Conservation (phyloP, 2,113 vertebrate genomes). For the Puma concolor region DNA sequence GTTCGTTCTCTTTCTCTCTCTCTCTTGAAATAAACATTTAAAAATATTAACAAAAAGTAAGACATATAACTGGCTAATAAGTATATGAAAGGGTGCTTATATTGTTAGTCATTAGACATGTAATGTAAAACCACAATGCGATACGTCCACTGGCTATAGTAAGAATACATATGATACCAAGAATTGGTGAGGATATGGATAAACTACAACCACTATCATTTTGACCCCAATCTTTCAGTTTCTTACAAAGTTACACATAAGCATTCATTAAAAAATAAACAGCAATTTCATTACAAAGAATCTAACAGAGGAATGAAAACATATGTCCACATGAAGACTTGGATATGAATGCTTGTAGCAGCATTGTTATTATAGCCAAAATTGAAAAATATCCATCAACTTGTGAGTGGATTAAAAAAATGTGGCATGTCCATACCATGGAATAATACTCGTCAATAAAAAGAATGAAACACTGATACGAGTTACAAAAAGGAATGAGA, state of each 20-base stretch:
- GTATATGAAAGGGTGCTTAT: background rate
- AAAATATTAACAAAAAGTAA: too few relatives aligned
- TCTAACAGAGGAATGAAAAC: background rate
- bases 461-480: background rate
- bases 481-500: background rate
- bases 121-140: background rate
- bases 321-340: too few relatives aligned
- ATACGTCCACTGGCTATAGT: background rate
- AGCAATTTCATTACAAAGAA: background rate
- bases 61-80: too few relatives aligned
- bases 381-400: too few relatives aligned
- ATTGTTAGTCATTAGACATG: background rate
- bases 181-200: background rate
- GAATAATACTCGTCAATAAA: too few relatives aligned
- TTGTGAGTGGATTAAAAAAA: too few relatives aligned
- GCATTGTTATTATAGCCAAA: too few relatives aligned
- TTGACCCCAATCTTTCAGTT: background rate
- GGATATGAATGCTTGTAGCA: too few relatives aligned
- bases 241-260: background rate
- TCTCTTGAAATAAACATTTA: too few relatives aligned
- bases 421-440: too few relatives aligned
- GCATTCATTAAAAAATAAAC: background rate
- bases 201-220: background rate
- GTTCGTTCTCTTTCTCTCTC: too few relatives aligned
- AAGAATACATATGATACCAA: background rate